phyloP scores from a whole-genome alignment of 1,140 invertebrate species.

The Meloidogyne hapla region DNA sequence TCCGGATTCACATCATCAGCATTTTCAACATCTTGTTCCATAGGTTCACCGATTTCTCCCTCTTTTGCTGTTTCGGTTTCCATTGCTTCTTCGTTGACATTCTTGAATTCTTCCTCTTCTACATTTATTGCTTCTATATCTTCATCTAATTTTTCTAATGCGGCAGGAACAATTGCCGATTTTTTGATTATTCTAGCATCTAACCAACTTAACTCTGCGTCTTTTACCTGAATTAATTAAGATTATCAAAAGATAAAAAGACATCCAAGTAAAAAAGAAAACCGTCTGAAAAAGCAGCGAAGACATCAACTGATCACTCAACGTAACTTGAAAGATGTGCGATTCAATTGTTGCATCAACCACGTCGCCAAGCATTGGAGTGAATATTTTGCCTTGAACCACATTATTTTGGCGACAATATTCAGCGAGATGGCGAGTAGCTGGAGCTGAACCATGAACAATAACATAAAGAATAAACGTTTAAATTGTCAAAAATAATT shows the following conservation, averaged over 20 bases:
- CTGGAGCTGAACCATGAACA: slow-evolving; percentile 72
- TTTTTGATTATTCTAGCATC: slow-evolving; percentile 68
- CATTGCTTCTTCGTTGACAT: slow-evolving; percentile 24
- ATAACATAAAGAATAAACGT: slow-evolving; percentile 67
- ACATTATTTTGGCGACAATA: slow-evolving; percentile 70
- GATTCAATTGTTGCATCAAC: slow-evolving; percentile 95
- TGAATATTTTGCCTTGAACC: slow-evolving; percentile 73
- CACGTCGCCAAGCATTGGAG: slow-evolving; percentile 78
- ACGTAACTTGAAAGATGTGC: slow-evolving; percentile 88
- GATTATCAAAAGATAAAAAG: slow-evolving; percentile 8
- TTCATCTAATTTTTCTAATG: slow-evolving; percentile 31
- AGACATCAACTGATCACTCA: slow-evolving; percentile 57
- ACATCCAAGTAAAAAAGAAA: too few species aligned
- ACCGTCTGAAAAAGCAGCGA: slow-evolving; percentile 54
- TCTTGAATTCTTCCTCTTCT: slow-evolving; percentile 13
- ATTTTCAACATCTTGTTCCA: neutral
- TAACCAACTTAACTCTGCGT: slow-evolving; percentile 87
- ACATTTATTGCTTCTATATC: neutral
- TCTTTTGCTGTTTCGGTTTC: slow-evolving; percentile 22
- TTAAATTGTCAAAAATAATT: neutral
- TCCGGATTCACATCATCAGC: neutral
- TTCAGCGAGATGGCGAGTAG: slow-evolving; percentile 71
- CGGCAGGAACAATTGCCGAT: slow-evolving; percentile 12
- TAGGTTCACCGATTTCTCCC: slow-evolving; percentile 21
- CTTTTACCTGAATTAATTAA: slow-evolving; percentile 66